Conservation (phyloP, 2,113 vertebrate genomes). For the Pristiophorus japonicus region DNA sequence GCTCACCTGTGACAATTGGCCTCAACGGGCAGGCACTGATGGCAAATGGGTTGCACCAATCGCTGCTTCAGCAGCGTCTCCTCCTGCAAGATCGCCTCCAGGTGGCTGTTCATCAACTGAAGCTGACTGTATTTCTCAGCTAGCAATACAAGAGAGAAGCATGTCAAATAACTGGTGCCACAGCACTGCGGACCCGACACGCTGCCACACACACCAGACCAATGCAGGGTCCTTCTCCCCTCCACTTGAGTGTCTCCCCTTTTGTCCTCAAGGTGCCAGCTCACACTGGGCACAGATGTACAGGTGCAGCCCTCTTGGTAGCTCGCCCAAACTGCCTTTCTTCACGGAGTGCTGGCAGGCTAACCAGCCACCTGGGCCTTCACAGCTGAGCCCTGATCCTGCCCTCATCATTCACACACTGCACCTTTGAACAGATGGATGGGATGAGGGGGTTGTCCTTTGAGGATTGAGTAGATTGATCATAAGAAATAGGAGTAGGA, state of each 20-base stretch:
- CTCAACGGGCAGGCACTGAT: constrained; percentile 71
- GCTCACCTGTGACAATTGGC: constrained; percentile 73
- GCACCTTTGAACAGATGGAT: too few relatives aligned
- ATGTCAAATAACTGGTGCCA: constrained; percentile 34
- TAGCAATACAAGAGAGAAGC: constrained; percentile 48
- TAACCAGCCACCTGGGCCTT: not conserved
- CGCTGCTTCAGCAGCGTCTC: constrained; percentile 68
- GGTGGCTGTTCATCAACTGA: constrained; percentile 71
- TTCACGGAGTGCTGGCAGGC: not conserved
- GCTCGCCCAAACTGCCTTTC: not conserved
- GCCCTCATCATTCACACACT: too few relatives aligned
- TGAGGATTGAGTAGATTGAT: too few relatives aligned
- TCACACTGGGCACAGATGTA: not conserved
- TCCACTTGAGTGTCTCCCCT: too few relatives aligned
- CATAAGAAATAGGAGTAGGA: too few relatives aligned
- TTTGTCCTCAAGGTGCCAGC: not conserved
- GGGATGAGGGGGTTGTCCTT: too few relatives aligned
- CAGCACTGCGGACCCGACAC: not conserved
- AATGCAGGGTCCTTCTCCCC: not conserved
- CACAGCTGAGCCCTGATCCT: too few relatives aligned
- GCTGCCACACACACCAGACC: not conserved
- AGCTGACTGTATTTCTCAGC: constrained; percentile 63
- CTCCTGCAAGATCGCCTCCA: constrained; percentile 73
- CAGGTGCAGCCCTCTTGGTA: not conserved
- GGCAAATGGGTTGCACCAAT: constrained; percentile 65